phyloP scores from a whole-genome alignment of 2,888 invertebrate species.

The Drosophila borborema region DNA sequence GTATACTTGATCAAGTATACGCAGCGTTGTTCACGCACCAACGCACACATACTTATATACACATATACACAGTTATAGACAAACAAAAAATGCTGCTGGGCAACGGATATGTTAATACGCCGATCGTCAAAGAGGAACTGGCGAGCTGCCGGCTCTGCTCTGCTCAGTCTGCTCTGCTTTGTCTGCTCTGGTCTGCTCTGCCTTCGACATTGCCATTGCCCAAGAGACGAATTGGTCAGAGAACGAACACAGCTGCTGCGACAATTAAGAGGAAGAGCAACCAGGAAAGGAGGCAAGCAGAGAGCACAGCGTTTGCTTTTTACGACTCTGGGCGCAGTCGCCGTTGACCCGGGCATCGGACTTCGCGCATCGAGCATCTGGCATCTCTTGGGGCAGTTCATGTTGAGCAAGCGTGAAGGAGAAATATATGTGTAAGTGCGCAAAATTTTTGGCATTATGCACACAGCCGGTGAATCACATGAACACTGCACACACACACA shows the following conservation, averaged over 20 bases:
- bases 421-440: conserved; percentile 71
- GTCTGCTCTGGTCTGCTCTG: conserved; percentile 9
- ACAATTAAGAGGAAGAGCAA: conserved; percentile 9
- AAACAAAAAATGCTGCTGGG: conserved; percentile 61
- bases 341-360: conserved; percentile 25
- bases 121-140: conserved; percentile 84
- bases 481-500: conserved; percentile 16
- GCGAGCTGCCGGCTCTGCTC: conserved; percentile 13
- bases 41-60: conserved; percentile 21
- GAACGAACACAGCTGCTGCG: conserved; percentile 15
- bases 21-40: conserved; percentile 39
- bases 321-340: conserved; percentile 42
- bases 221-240: conserved; percentile 47
- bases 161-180: conserved; percentile 7
- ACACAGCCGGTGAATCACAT: conserved; percentile 62
- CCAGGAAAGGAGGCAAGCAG: not conserved
- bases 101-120: conserved; percentile 83
- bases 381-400: conserved; percentile 19
- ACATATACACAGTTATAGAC: conserved; percentile 20
- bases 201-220: conserved; percentile 30
- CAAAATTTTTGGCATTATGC: conserved; percentile 66
- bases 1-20: conserved; percentile 56
- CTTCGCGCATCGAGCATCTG: conserved; percentile 11
- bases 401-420: conserved; percentile 50
- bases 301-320: conserved; percentile 16